A percentile compares a stretch with the other conserved stretches of the same genome.
Conservation (phyloP, 2,888 invertebrate species). For the Megaustenia siamemsis region DNA sequence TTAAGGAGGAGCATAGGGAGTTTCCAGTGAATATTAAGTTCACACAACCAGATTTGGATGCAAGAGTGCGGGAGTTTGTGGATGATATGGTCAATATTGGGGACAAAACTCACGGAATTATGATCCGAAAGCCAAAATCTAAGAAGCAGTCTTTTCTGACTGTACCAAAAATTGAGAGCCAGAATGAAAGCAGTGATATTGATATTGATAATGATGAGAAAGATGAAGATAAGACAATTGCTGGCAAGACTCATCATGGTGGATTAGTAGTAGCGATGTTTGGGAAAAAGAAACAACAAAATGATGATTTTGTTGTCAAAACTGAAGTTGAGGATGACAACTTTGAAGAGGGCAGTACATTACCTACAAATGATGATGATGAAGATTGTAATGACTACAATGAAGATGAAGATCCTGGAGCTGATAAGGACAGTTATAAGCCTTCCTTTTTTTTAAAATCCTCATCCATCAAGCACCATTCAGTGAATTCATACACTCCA, state of each 20-base stretch:
- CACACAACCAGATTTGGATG: constrained; percentile 54
- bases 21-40: constrained; percentile 54
- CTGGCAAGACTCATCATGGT: neutral
- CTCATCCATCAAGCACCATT: neutral
- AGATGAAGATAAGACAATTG: neutral
- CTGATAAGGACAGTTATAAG: constrained; percentile 15
- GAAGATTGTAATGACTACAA: constrained; percentile 15
- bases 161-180: constrained; percentile 30
- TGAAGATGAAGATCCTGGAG: constrained; percentile 35
- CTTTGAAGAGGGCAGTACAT: constrained; percentile 30
- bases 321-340: constrained; percentile 49
- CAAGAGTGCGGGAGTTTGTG: constrained; percentile 55
- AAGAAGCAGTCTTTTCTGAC: neutral
- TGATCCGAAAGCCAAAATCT: constrained; percentile 40
- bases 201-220: constrained; percentile 4
- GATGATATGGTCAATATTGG: constrained; percentile 47
- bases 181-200: constrained; percentile 39
- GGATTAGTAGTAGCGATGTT: constrained; percentile 61
- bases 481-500: constrained; percentile 32
- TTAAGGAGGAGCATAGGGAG: constrained; percentile 60
- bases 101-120: neutral
- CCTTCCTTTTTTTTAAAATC: neutral
- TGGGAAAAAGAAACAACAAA: constrained; percentile 48
- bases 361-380: constrained; percentile 8
- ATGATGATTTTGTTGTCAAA: constrained; percentile 45